Evolutionary conservation across 2,797 vertebrate species (phyloP).

Genomic region (Tadarida brasiliensis): DNA sequence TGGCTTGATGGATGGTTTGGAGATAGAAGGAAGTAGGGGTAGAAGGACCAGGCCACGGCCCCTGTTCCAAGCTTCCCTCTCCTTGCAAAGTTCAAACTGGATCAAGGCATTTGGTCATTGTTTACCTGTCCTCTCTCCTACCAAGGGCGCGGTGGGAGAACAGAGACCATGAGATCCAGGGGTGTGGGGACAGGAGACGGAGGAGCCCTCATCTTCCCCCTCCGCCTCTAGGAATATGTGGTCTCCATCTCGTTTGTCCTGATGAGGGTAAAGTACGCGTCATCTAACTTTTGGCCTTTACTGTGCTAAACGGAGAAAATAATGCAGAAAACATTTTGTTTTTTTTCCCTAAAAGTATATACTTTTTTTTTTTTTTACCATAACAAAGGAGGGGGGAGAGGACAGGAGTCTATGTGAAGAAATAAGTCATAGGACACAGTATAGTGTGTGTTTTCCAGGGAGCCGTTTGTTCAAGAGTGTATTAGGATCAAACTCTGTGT

Average conservation of each 20-base stretch:
- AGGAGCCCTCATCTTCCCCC: rapidly evolving
- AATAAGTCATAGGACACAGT: not conserved
- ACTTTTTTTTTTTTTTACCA: not conserved
- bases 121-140: not conserved
- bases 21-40: not conserved
- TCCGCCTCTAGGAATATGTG: not conserved
- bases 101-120: not conserved
- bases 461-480: not conserved
- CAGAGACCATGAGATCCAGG: not conserved
- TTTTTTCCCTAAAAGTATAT: not conserved
- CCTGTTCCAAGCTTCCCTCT: not conserved
- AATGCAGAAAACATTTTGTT: not conserved
- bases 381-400: not conserved
- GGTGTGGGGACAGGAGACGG: not conserved
- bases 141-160: not conserved
- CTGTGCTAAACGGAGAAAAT: not conserved
- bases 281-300: not conserved
- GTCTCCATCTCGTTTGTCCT: not conserved
- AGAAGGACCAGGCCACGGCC: not conserved
- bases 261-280: not conserved
- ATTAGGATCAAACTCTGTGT: not conserved
- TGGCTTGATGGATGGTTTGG: not conserved
- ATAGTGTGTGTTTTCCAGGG: not conserved
- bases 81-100: not conserved
- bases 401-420: not conserved